Evolutionary conservation across 2,797 vertebrate species (phyloP), one percentile per base, ranked within the genome.

Genomic region (Pangasius djambal): DNA sequence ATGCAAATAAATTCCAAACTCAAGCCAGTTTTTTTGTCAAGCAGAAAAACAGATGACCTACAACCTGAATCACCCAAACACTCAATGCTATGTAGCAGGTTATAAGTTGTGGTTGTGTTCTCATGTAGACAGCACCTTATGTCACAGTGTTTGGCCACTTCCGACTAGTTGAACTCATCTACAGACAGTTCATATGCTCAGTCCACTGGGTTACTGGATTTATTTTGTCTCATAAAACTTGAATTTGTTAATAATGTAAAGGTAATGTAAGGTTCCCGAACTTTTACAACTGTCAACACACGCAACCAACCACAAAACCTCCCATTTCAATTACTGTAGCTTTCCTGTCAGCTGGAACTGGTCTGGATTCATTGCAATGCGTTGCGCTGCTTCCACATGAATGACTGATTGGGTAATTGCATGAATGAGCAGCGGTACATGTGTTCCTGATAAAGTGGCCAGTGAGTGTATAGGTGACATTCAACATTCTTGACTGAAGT

Each of bases 61-160:
- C 25, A 78, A n/a, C 10, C 25, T 31, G 75, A 78, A 52, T 52
- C 48, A 52, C 28, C 28, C 52, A 81, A 18, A 20, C 28, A 57
- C 16, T 79, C n/a, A 55, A 6, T 57, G 77, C 77, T 79, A 18
- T 31, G n/a, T 55, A 79, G 52, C 28, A 57, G 48, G 77, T 55
- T 78, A 31, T n/a, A 52, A 52, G 88, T 89, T 57, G 69, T 88
- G 75, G 90, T 55, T 44, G 3, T 89, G 90, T 88, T 87, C 88
- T 93, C 90, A 89, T 90, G 91, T 93, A 9, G 88, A 89, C 90
- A 90, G 22, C 59, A 86, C 59, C 13, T 9, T 9, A 10, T 44
- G 22, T 48, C 22, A 44, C 18, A 25, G 72, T 74, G 40, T 74
- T 48, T 50, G 74, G 75, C 75, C 6, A 2, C 28, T 75, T 75